A percentile compares a stretch with the other conserved stretches of the same genome.
Conservation (phyloP, 2,113 vertebrate species). For the Siniperca knerii region DNA sequence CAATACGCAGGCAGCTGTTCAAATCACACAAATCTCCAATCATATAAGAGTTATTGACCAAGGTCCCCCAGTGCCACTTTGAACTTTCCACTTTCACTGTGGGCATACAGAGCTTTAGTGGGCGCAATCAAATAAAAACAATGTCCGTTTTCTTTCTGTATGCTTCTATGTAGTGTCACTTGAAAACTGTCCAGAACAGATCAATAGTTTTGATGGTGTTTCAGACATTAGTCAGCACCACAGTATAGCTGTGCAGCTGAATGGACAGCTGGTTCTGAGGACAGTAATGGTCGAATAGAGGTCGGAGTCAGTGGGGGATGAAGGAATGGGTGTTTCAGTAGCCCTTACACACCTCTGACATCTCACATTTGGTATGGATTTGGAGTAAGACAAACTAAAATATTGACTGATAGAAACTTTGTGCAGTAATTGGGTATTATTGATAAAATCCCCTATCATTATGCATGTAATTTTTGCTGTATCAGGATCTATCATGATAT, state of each 20-base stretch:
- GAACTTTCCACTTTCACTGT: neutral
- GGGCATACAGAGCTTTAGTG: neutral
- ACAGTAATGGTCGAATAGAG: neutral
- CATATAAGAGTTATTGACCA: too few relatives aligned
- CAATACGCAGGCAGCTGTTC: neutral
- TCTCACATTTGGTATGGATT: neutral
- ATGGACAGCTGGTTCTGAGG: neutral
- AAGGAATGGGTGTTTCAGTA: neutral
- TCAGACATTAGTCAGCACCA: constrained; percentile 1
- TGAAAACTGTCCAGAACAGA: neutral
- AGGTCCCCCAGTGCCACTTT: too few relatives aligned
- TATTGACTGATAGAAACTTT: neutral
- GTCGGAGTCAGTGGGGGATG: neutral
- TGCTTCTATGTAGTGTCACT: neutral
- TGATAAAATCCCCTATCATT: neutral
- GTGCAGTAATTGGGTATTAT: neutral
- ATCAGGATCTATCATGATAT: neutral
- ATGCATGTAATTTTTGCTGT: neutral
- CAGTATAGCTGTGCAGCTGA: neutral
- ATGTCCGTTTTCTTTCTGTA: neutral
- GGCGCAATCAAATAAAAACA: neutral
- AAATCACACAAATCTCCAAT: too few relatives aligned
- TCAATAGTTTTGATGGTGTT: constrained; percentile 4
- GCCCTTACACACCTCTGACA: neutral
- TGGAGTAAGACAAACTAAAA: neutral